Evolutionary conservation across 2,888 invertebrate species (phyloP).

Genomic region (Cyaniris semiargus): DNA sequence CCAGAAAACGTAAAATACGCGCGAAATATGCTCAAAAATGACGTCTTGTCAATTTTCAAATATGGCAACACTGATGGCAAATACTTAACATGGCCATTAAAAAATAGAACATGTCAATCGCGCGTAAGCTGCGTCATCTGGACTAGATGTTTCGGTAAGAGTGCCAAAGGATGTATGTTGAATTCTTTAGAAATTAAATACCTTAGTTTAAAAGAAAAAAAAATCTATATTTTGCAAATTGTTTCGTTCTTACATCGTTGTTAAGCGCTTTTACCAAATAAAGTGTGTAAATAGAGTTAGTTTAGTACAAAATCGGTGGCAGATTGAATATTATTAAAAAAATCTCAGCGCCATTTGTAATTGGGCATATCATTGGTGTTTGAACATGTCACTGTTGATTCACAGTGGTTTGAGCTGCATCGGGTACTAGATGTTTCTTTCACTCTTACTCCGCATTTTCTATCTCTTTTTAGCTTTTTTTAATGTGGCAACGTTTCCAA

Average conservation of each 20-base stretch:
- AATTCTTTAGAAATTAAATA: conserved; percentile 35
- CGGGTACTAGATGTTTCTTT: conserved; percentile 7
- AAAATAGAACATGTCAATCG: not conserved
- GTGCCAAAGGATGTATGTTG: conserved; percentile 65
- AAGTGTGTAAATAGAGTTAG: conserved; percentile 70
- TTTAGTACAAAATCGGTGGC: conserved; percentile 77
- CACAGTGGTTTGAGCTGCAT: not conserved
- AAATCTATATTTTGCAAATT: conserved; percentile 35
- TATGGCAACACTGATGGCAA: not conserved
- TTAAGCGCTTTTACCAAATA: conserved; percentile 76
- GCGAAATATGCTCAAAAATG: not conserved
- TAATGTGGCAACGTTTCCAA: not conserved
- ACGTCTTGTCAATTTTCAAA: not conserved
- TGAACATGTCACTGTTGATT: conserved; percentile 35
- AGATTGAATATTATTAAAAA: conserved; percentile 47
- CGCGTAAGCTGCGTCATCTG: not conserved
- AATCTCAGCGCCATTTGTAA: conserved; percentile 39
- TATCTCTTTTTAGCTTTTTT: conserved; percentile 14
- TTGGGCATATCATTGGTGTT: conserved; percentile 45
- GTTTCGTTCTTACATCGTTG: conserved; percentile 42
- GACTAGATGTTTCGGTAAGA: conserved; percentile 36
- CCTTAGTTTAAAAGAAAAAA: conserved; percentile 24
- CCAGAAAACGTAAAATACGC: not conserved
- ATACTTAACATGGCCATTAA: not conserved
- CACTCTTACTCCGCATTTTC: not conserved